Evolutionary conservation across 2,888 invertebrate genomes (phyloP).

Genomic region (Arrhopalites spinosus): DNA sequence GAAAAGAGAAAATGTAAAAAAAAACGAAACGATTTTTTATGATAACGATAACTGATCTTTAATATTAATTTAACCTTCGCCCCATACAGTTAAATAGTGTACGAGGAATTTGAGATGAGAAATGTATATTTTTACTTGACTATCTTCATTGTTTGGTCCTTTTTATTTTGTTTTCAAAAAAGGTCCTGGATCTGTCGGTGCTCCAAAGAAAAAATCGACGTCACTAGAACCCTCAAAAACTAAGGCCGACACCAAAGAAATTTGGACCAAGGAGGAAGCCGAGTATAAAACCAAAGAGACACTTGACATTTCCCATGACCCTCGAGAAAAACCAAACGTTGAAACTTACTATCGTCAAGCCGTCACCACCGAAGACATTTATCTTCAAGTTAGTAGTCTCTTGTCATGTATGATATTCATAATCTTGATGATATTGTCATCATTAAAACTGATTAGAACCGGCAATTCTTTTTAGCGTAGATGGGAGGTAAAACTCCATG

Average conservation of each 20-base stretch:
- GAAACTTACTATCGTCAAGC: constrained; percentile 83
- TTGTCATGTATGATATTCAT: background rate
- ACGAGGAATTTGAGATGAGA: no score
- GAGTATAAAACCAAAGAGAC: constrained; percentile 56
- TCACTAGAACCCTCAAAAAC: no score
- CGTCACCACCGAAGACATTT: constrained; percentile 83
- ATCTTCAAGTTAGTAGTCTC: constrained; percentile 69
- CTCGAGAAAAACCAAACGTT: constrained; percentile 73
- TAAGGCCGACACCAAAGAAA: background rate
- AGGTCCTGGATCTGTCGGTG: constrained; percentile 34
- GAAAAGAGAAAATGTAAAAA: no score
- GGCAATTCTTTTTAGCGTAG: constrained; percentile 61
- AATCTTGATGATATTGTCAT: background rate
- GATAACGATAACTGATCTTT: no score
- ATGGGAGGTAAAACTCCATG: constrained; percentile 79
- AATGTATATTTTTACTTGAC: no score
- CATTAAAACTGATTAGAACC: no score
- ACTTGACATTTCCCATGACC: constrained; percentile 64
- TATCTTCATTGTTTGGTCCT: no score
- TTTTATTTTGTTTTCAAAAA: background rate
- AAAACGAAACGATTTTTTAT: no score
- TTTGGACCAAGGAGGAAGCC: constrained; percentile 59
- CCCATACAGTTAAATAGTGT: no score
- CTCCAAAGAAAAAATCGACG: background rate
- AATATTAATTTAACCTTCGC: no score